Evolutionary conservation across 2,888 invertebrate genomes (phyloP).

Genomic region (Seladonia tumulorum): DNA sequence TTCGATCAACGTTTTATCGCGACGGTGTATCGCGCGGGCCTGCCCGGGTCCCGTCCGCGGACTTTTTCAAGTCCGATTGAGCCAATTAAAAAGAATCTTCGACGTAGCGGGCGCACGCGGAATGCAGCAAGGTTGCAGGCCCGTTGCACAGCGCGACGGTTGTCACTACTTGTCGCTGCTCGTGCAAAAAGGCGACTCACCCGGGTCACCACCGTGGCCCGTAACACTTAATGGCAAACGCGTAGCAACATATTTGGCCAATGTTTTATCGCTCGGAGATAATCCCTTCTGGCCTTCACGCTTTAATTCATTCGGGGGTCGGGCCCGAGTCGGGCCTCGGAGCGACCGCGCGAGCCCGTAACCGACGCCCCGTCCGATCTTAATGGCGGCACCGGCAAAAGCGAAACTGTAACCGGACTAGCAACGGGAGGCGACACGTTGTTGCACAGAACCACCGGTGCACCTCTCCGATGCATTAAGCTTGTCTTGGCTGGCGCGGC

Average conservation of each 20-base stretch:
- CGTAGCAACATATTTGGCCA: constrained; percentile 67
- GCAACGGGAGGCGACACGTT: constrained; percentile 61
- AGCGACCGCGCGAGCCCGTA: background rate
- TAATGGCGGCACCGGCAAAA: constrained; percentile 62
- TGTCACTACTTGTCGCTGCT: constrained; percentile 39
- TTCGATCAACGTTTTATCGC: constrained; percentile 60
- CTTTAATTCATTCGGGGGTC: constrained; percentile 65
- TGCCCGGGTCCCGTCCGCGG: background rate
- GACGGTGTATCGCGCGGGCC: constrained; percentile 33
- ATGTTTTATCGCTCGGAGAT: constrained; percentile 67
- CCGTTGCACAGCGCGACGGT: background rate
- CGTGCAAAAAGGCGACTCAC: constrained; percentile 23
- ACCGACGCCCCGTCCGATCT: constrained; percentile 5
- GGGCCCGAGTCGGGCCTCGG: constrained; percentile 16
- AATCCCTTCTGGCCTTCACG: constrained; percentile 66
- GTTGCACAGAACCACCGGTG: constrained; percentile 55
- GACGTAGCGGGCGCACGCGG: constrained; percentile 35
- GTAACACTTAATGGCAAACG: constrained; percentile 61
- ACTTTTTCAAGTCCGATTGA: constrained; percentile 41
- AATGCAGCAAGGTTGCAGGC: constrained; percentile 32
- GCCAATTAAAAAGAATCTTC: constrained; percentile 57
- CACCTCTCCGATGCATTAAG: constrained; percentile 70
- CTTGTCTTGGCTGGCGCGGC: constrained; percentile 67
- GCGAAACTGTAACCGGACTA: constrained; percentile 60
- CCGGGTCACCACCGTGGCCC: background rate